Conservation (phyloP, 2,113 vertebrate genomes). For the Cottus gobio region DNA sequence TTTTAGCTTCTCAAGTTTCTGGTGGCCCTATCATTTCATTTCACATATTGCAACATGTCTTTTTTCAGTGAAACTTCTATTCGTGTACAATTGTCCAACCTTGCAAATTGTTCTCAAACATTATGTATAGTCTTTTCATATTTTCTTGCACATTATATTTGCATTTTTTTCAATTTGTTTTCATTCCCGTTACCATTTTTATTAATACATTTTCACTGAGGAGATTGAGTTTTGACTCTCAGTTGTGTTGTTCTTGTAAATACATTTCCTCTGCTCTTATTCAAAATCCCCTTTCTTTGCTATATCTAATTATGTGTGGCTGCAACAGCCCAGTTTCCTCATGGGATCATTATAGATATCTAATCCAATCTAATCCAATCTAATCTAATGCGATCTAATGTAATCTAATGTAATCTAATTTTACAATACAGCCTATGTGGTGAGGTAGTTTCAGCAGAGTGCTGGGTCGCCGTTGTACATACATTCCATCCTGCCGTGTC, state of each 20-base stretch:
- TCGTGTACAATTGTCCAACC: background rate
- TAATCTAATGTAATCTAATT: constrained; percentile 54
- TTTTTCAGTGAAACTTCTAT: background rate
- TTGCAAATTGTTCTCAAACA: too few species aligned
- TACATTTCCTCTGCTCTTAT: constrained; percentile 30
- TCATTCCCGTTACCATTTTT: background rate
- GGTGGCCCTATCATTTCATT: background rate
- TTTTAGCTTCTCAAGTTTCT: background rate
- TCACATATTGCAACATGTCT: background rate
- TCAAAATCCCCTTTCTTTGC: constrained; percentile 32
- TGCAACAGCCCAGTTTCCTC: constrained; percentile 22
- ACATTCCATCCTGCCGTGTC: constrained; percentile 99
- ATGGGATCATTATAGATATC: constrained; percentile 33
- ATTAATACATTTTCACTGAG: constrained; percentile 8
- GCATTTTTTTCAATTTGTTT: constrained; percentile 6
- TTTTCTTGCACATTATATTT: constrained; percentile 29
- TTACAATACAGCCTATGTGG: constrained; percentile 42
- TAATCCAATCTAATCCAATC: constrained; percentile 52
- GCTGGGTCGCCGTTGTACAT: constrained; percentile 81
- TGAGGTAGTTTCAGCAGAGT: constrained; percentile 68
- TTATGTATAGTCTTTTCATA: constrained; percentile 25
- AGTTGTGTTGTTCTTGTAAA: constrained; percentile 29
- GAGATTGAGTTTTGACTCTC: constrained; percentile 5
- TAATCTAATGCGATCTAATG: constrained; percentile 49
- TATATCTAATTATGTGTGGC: constrained; percentile 36